Conservation (phyloP, 1,140 invertebrate genomes). For the Helicoverpa zea region DNA sequence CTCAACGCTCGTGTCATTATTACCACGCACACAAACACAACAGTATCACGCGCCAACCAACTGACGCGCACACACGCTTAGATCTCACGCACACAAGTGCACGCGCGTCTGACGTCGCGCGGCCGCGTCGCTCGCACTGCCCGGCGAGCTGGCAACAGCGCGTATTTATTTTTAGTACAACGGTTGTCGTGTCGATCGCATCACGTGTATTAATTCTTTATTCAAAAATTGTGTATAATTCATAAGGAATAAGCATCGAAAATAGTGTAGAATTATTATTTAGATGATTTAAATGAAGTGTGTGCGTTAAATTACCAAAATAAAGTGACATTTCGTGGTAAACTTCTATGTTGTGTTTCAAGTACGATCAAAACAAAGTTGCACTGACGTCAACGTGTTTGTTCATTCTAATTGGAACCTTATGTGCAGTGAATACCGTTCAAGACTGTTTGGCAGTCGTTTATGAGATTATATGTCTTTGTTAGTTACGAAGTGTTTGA, state of each 20-base stretch:
- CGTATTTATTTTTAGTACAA: constrained; percentile 24
- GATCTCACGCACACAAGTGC: too few relatives aligned
- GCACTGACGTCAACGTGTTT: not conserved
- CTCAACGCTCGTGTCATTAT: not conserved
- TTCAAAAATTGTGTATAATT: not conserved
- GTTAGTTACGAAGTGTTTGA: not conserved
- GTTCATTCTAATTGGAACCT: not conserved
- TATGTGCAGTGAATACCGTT: not conserved
- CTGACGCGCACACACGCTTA: not conserved
- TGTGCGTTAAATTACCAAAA: not conserved
- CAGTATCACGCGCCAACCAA: too few relatives aligned
- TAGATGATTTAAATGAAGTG: too few relatives aligned
- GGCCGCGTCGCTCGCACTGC: constrained; percentile 23
- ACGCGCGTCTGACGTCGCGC: not conserved
- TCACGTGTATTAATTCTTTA: constrained; percentile 4
- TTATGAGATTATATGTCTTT: not conserved
- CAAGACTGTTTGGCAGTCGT: not conserved
- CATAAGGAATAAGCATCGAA: too few relatives aligned
- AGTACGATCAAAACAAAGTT: not conserved
- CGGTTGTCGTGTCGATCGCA: constrained; percentile 31
- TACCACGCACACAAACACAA: not conserved
- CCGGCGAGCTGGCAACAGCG: constrained; percentile 15
- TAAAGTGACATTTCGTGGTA: not conserved
- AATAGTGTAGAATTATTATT: too few relatives aligned
- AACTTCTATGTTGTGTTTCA: not conserved